A percentile compares a stretch with the other conserved stretches of the same genome.
Conservation (phyloP, 2,888 invertebrate species). For the Endotricha flammealis region DNA sequence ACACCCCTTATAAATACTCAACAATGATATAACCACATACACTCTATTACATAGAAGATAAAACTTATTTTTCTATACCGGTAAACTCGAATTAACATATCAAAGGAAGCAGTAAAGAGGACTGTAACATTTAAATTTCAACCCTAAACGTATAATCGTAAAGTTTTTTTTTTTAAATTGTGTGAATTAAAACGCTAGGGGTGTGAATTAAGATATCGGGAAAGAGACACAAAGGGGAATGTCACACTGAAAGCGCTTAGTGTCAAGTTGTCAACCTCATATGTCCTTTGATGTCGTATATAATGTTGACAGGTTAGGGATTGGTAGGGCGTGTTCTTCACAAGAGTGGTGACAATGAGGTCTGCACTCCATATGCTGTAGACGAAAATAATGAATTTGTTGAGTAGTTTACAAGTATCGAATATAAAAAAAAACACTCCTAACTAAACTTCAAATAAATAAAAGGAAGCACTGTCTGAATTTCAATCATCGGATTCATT, state of each 20-base stretch:
- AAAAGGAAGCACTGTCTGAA: too few relatives aligned
- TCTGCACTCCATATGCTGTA: too few relatives aligned
- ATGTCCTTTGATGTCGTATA: constrained; percentile 64
- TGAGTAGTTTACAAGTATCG: too few relatives aligned
- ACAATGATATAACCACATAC: constrained; percentile 19
- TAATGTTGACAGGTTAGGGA: constrained; percentile 18
- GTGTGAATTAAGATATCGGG: constrained; percentile 74
- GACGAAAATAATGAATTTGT: too few relatives aligned
- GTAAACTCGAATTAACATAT: constrained; percentile 48
- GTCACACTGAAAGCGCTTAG: constrained; percentile 64
- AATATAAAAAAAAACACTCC: too few relatives aligned
- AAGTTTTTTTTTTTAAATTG: constrained; percentile 27
- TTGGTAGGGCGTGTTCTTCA: constrained; percentile 27
- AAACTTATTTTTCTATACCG: constrained; percentile 28
- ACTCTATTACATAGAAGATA: constrained; percentile 22
- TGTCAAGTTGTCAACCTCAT: constrained; percentile 74
- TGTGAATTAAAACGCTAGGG: constrained; percentile 43
- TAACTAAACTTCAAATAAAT: too few relatives aligned
- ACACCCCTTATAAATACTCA: constrained; percentile 47
- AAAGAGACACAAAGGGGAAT: constrained; percentile 59
- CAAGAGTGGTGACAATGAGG: too few relatives aligned
- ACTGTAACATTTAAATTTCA: constrained; percentile 20
- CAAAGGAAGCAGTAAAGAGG: constrained; percentile 33
- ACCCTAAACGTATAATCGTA: constrained; percentile 18
- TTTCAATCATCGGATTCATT: too few relatives aligned